Evolutionary conservation across 2,797 vertebrate species (phyloP), one percentile per base, ranked within the genome.

Genomic region (Pseudochromis fuscus): DNA sequence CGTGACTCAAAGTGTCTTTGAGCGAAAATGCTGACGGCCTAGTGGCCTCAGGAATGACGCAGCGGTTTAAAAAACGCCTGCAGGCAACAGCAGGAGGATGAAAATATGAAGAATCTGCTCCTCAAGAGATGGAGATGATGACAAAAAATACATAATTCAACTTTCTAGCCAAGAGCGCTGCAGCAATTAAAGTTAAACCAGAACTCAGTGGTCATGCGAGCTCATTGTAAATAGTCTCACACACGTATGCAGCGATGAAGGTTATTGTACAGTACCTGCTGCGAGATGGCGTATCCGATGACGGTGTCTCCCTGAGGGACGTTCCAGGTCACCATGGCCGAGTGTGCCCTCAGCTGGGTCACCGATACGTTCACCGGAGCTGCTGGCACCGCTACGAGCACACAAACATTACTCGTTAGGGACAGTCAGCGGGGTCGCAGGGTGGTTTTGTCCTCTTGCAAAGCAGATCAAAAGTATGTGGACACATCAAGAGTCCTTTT

Each of bases 291-390:
- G 65, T 98, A 99, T 84, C 98, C 98, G 37, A 98, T 99, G 92
- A 99, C 95, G 10, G 94, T 90, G 2, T 98, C 97, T 83, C 97
- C 96, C 83, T 96, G 96, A 23, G 96, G 96, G 67, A 98, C 93
- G 27, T 96, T 97, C 97, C 98, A 99, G 75, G 97, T 98, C 83
- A 99, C 96, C 25, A 95, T 97, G 89, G 97, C 96, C 2, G 97
- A 98, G 83, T 98, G 95, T 9, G 96, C 95, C 91, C 96, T 95
- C 89, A 98, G 95, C 89, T 98, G 97, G 11, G 95, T 97, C 91
- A 98, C 95, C 0, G 97, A 97, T 68, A 99, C 93, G 23, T 99
- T 99, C 87, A 98, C 97, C 0, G 98, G 98, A 70, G 96, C 95
- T 0, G 96, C 96, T 37, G 97, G 98, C 59, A 88, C 92, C 16